Evolutionary conservation across 2,113 vertebrate genomes (phyloP).

Genomic region (Macroglossus sobrinus): DNA sequence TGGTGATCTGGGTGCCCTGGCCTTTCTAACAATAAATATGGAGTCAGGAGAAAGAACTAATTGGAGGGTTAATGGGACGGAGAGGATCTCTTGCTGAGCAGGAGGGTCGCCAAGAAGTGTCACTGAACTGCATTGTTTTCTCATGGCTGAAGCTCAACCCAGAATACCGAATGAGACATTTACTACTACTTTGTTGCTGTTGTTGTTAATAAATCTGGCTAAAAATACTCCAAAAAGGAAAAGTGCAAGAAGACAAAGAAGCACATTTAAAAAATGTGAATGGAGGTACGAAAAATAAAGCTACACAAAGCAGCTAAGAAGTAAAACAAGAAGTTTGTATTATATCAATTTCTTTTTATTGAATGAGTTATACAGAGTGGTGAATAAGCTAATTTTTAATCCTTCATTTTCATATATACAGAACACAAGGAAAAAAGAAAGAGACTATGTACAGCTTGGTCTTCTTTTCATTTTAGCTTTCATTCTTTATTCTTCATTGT

Average conservation of each 20-base stretch:
- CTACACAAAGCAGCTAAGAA: background rate
- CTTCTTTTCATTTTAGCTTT: background rate
- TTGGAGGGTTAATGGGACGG: background rate
- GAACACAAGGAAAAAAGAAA: background rate
- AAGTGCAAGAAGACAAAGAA: background rate
- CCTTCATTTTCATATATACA: background rate
- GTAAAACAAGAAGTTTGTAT: background rate
- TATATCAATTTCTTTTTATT: background rate
- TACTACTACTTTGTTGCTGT: background rate
- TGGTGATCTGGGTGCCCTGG: background rate
- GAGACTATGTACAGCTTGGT: background rate
- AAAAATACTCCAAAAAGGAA: conserved; percentile 29
- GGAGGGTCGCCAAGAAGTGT: background rate
- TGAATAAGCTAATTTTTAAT: background rate
- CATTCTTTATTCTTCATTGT: background rate
- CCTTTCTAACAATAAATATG: background rate
- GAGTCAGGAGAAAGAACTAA: background rate
- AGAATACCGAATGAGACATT: background rate
- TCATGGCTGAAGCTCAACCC: background rate
- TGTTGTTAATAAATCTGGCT: background rate
- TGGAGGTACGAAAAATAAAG: background rate
- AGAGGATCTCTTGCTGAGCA: background rate
- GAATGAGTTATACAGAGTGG: background rate
- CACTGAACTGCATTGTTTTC: background rate
- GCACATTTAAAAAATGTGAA: background rate